These are phyloP conservation scores for Archivesica marissinica DNA, from an alignment of 1,140 invertebrate genomes.

Conservation along the genomic window DNA sequence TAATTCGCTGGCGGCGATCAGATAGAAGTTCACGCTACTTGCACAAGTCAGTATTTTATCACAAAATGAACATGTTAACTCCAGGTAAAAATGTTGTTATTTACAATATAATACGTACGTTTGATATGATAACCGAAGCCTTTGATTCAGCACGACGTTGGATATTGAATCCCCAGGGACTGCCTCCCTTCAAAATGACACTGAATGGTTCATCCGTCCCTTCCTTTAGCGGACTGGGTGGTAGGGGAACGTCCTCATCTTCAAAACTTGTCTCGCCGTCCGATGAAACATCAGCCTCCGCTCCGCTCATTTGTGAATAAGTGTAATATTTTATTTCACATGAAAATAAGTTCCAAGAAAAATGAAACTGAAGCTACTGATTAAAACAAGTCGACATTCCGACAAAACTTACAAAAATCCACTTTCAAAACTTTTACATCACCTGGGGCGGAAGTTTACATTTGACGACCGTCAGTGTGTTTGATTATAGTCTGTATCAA, in stretches of 20 bases:
- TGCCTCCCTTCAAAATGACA: constrained; percentile 70
- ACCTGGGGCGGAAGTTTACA: constrained; percentile 35
- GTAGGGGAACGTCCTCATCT: constrained; percentile 45
- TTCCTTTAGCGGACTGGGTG: constrained; percentile 37
- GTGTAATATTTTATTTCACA: not conserved
- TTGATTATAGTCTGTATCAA: constrained; percentile 19
- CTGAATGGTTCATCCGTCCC: constrained; percentile 61
- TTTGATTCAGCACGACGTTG: constrained; percentile 59
- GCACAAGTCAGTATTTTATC: constrained; percentile 12
- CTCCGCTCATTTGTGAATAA: constrained; percentile 48
- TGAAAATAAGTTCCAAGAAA: not conserved
- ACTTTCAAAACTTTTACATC: constrained; percentile 24
- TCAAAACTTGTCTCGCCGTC: constrained; percentile 47
- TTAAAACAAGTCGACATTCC: not conserved
- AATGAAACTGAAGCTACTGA: not conserved
- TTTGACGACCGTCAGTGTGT: not conserved
- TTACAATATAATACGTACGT: constrained; percentile 56
- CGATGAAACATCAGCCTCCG: constrained; percentile 51
- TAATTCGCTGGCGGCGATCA: not conserved
- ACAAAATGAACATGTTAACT: not conserved
- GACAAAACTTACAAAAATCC: not conserved
- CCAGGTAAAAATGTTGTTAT: not conserved
- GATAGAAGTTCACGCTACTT: not conserved
- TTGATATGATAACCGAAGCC: constrained; percentile 64
- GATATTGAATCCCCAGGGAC: constrained; percentile 70